Evolutionary conservation across 2,113 vertebrate species (phyloP).

Genomic region (Baryphthengus martii): DNA sequence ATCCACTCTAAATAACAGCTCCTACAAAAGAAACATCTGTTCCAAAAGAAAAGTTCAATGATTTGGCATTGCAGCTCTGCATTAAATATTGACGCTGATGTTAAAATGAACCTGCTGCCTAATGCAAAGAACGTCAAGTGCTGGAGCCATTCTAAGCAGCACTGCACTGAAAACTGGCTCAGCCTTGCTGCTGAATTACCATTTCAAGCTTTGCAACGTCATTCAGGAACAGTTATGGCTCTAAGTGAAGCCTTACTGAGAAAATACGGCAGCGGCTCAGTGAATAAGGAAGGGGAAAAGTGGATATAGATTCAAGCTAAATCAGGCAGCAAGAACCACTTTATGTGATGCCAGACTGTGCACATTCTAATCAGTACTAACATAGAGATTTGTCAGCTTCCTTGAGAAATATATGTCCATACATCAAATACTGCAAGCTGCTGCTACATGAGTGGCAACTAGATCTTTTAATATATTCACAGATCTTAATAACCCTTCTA

Average conservation of each 20-base stretch:
- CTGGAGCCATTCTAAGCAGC: neutral
- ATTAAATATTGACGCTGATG: neutral
- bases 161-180: accelerated
- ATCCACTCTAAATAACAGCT: neutral
- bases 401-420: neutral
- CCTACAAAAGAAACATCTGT: neutral
- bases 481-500: neutral
- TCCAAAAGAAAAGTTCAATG: neutral
- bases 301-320: neutral
- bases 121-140: accelerated
- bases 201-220: neutral
- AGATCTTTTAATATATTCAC: neutral
- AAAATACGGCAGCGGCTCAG: neutral
- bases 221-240: neutral
- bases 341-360: neutral
- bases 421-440: neutral
- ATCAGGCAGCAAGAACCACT: neutral
- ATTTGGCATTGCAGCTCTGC: neutral
- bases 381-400: neutral
- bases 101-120: neutral
- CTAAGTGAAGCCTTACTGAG: neutral
- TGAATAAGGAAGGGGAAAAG: neutral
- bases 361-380: neutral
- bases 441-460: neutral
- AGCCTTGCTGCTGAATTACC: neutral